Evolutionary conservation across 2,797 vertebrate genomes (phyloP), one percentile per base, ranked within the genome.

Genomic region (Chaetodon trifasciatus): DNA sequence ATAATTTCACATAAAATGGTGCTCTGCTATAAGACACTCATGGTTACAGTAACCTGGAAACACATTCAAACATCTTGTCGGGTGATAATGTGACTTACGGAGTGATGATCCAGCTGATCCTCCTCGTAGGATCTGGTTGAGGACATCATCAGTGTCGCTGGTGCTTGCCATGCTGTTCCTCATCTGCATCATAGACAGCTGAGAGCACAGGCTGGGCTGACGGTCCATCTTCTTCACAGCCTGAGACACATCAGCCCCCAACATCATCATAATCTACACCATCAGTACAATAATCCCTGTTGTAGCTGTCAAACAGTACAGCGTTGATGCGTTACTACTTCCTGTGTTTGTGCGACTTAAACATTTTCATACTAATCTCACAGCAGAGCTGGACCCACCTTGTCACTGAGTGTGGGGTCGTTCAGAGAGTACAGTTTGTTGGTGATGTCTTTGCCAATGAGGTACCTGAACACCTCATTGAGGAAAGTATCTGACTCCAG

Each of bases 381-480:
- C 7, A 63, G 13, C n/a, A 28, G 50, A 75, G 24, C 9, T n/a
- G 28, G 2, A 81, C 95, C 60, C 90, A 99, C 98, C 96, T 99
- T 99, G 90, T 98, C 98, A 72, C 96, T 99, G 91, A 99, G 95
- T 6, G 97, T 98, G 28, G 98, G 98, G 72, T 99, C 98, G 74
- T 99, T 99, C 89, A 99, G 93, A 1, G 98, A 98, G 87, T 99
- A 99, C 47, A 99, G 96, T 88, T 99, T 99, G 90, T 98, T 99
- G 92, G 98, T 99, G 91, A 99, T 99, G 89, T 99, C 98, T 95
- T 99, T 99, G 79, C 98, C 98, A 44, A 99, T 97, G 79, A 99
- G 97, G 83, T 99, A 98, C 67, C 96, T 96, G 94, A 99, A 99
- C 82, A 99, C 97, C 93, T 99, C 98, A 79, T 96, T 97, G 8